Percentiles rank a stretch among this genome's conserved stretches.
phyloP scores from a whole-genome alignment of 1,140 invertebrate genomes.

The Tetramorium simillimum region DNA sequence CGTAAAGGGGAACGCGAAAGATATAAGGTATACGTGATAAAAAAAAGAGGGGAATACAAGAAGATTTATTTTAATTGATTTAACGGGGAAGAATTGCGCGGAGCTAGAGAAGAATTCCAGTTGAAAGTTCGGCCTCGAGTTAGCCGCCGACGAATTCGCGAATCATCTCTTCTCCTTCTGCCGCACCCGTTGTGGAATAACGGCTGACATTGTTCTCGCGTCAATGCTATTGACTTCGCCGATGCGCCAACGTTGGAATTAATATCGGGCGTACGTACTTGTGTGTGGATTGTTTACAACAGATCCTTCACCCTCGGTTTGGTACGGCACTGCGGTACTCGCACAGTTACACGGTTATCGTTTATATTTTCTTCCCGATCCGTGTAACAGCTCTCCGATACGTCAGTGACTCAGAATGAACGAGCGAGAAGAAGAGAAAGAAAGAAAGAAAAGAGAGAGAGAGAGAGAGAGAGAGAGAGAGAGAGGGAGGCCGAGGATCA shows the following conservation, averaged over 20 bases:
- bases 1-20: not conserved
- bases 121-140: not conserved
- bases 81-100: not conserved
- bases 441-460: not conserved
- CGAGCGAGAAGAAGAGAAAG: not conserved
- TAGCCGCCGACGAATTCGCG: not conserved
- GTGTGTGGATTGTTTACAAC: not conserved
- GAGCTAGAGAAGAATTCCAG: not conserved
- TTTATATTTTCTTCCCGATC: conserved; percentile 46
- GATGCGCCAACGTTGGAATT: not conserved
- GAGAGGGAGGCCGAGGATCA: conserved; percentile 48
- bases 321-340: not conserved
- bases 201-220: not conserved
- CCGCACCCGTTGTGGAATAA: not conserved
- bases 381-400: conserved; percentile 24
- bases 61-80: not conserved
- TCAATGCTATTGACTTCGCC: not conserved
- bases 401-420: conserved; percentile 48
- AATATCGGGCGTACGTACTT: not conserved
- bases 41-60: not conserved
- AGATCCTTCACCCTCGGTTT: conserved; percentile 8
- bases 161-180: not conserved
- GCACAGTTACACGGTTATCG: conserved; percentile 24
- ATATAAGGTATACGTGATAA: not conserved
- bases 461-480: conserved; percentile 25